Evolutionary conservation across 2,113 vertebrate species (phyloP), one percentile per base, ranked within the genome.

Genomic region (Seriola aureovittata): DNA sequence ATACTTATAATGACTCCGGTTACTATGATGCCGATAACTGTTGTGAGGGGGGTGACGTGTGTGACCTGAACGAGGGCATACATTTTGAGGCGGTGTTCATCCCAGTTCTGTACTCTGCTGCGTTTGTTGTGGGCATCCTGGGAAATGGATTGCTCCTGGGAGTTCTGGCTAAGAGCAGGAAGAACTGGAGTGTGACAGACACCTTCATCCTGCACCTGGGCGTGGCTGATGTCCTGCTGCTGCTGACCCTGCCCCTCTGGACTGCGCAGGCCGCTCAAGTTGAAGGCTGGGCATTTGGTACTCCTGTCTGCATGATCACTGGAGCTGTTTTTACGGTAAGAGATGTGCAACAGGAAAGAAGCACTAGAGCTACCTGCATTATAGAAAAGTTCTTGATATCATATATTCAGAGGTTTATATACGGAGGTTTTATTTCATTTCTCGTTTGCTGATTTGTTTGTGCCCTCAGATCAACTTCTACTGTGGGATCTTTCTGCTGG

Each of bases 401-500:
- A 10, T 71, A 50, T 48, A 8, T 19, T 46, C 1, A 44, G 29
- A 25, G 11, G n/a, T 32, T 57, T 10, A 11, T 42, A 42, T 9
- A 42, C 40, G 9, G 40, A 4, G 3, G 12, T 5, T 66, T 16
- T 12, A 65, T 13, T 25, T 81, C 6, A 23, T 9, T 32, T 59
- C 2, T 70, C n/a, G 76, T 4, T 64, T 4, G 1, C 3, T 79
- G 17, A 42, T 80, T 60, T 63, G 38, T 48, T 36, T 71, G 8
- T 34, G 4, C 40, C 48, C 36, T 29, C 82, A 96, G 95, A 90
- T 97, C 79, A 98, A 97, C 89, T 97, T 97, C 92, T 97, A 96
- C n/a, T 93, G 97, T 23, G 96, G 97, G 19, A 97, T 96, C 86
- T 96, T 97, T 52, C 95, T 98, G 74, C 93, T 98, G 75, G 95